phyloP scores from a whole-genome alignment of 2,888 invertebrate species.

The Scaptomyza caliginosa region DNA sequence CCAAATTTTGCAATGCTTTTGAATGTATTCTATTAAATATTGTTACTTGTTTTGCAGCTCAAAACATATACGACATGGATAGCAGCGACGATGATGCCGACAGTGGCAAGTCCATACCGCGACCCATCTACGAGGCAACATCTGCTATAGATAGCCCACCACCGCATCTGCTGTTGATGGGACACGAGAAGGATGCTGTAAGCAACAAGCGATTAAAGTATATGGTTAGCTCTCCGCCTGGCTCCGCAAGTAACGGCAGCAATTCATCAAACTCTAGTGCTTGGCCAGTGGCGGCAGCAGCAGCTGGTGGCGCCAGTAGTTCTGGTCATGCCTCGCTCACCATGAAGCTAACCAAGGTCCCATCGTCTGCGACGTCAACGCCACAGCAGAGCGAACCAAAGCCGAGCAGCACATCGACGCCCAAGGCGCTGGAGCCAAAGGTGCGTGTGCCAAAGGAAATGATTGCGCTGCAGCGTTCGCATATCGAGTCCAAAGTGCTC shows the following conservation, averaged over 20 bases:
- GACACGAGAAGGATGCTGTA: slow-evolving; percentile 45
- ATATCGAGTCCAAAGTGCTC: slow-evolving; percentile 88
- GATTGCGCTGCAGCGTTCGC: slow-evolving; percentile 87
- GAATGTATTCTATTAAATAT: background rate
- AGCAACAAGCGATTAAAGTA: slow-evolving; percentile 61
- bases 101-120: slow-evolving; percentile 77
- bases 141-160: slow-evolving; percentile 62
- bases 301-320: slow-evolving; percentile 18
- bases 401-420: slow-evolving; percentile 39
- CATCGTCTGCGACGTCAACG: slow-evolving; percentile 12
- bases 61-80: slow-evolving; percentile 32
- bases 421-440: slow-evolving; percentile 56
- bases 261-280: slow-evolving; percentile 54
- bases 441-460: slow-evolving; percentile 86
- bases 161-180: slow-evolving; percentile 32
- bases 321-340: slow-evolving; percentile 60
- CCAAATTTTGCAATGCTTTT: background rate
- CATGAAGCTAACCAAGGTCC: slow-evolving; percentile 70
- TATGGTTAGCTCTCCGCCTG: slow-evolving; percentile 63
- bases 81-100: slow-evolving; percentile 70
- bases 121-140: slow-evolving; percentile 76
- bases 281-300: slow-evolving; percentile 28
- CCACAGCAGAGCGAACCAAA: slow-evolving; percentile 17
- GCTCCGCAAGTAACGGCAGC: slow-evolving; percentile 55
- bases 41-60: slow-evolving; percentile 8